These are phyloP conservation scores for Drosophila suboccidentalis DNA, from an alignment of 2,888 invertebrate species.

Conservation along the genomic window DNA sequence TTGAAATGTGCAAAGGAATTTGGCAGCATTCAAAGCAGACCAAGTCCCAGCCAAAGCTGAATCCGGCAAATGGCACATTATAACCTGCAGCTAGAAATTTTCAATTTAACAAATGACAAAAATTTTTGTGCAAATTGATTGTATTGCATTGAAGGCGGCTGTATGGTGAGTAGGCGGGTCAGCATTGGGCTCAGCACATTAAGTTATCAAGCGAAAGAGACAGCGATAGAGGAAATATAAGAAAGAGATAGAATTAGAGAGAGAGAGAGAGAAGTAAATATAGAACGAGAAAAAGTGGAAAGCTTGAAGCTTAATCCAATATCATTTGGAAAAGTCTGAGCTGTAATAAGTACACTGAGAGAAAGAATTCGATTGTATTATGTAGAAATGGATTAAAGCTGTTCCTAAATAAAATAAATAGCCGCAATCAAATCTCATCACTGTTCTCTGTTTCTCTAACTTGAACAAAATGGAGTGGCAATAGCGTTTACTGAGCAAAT, in stretches of 20 bases:
- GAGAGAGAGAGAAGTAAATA: not conserved
- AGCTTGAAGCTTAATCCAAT: constrained; percentile 34
- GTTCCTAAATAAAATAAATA: no score
- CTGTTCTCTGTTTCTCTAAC: no score
- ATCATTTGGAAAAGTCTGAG: constrained; percentile 27
- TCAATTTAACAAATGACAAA: constrained; percentile 76
- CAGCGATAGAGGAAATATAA: not conserved
- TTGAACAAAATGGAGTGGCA: no score
- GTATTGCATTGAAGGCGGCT: constrained; percentile 49
- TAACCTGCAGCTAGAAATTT: constrained; percentile 70
- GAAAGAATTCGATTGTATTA: not conserved
- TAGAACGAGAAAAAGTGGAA: not conserved
- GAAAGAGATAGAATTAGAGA: not conserved
- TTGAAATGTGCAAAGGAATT: constrained; percentile 57
- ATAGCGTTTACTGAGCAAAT: no score
- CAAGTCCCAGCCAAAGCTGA: constrained; percentile 11
- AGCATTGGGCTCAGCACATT: constrained; percentile 9
- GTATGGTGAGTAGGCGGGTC: constrained; percentile 13
- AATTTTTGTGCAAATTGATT: constrained; percentile 70
- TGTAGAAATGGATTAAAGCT: no score
- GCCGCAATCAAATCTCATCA: no score
- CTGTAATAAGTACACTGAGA: constrained; percentile 4
- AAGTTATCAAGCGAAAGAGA: not conserved
- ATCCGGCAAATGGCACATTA: constrained; percentile 38
- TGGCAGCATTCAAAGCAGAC: constrained; percentile 16